phyloP scores from a whole-genome alignment of 2,888 invertebrate genomes.

The Eilema caniola region DNA sequence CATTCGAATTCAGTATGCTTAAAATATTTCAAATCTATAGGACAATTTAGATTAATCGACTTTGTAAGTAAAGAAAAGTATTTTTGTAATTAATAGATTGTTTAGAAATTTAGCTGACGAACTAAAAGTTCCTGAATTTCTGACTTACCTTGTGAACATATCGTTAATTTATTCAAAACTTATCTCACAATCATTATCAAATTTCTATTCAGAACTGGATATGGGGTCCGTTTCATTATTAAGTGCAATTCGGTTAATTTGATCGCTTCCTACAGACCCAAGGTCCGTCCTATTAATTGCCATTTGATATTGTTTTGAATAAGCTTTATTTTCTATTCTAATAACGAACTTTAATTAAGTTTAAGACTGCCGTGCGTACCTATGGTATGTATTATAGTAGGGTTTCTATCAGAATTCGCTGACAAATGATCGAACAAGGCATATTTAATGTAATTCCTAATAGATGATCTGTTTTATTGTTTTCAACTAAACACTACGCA shows the following conservation, averaged over 20 bases:
- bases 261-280: slow-evolving; percentile 27
- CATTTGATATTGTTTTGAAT: slow-evolving; percentile 25
- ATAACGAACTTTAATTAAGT: slow-evolving; percentile 24
- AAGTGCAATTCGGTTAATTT: slow-evolving; percentile 38
- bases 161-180: slow-evolving; percentile 34
- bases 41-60: too few species aligned
- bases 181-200: slow-evolving; percentile 43
- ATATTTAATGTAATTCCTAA: too few species aligned
- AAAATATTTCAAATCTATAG: too few species aligned
- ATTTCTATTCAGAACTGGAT: slow-evolving; percentile 44
- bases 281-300: slow-evolving; percentile 27
- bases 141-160: slow-evolving; percentile 8
- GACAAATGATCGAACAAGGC: too few species aligned
- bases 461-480: too few species aligned
- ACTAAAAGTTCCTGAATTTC: slow-evolving; percentile 18
- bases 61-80: not conserved
- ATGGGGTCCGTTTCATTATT: slow-evolving; percentile 45
- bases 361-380: not conserved
- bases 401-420: too few species aligned
- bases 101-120: not conserved
- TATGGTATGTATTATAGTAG: too few species aligned
- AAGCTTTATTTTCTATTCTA: slow-evolving; percentile 24
- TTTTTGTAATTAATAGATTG: not conserved
- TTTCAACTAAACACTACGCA: too few species aligned
- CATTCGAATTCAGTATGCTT: too few species aligned